phyloP scores from a whole-genome alignment of 2,888 invertebrate species.

The Thymelicus sylvestris region DNA sequence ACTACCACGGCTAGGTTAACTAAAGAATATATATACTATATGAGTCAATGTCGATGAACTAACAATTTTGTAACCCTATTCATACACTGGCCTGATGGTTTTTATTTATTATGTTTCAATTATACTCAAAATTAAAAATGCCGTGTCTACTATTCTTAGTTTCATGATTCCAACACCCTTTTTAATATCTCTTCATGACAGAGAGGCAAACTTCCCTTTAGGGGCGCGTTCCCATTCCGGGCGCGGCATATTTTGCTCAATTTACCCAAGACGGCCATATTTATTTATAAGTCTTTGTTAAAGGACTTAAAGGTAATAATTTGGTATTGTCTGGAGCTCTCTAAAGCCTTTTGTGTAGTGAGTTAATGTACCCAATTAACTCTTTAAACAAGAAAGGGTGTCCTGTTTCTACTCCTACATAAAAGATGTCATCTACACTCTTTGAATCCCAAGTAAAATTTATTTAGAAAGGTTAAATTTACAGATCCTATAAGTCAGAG shows the following conservation, averaged over 20 bases:
- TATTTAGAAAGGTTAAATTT: not conserved
- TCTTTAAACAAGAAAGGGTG: not conserved
- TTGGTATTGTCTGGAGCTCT: constrained; percentile 11
- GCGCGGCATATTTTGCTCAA: constrained; percentile 9
- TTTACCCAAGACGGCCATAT: constrained; percentile 12
- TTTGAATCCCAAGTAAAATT: not conserved
- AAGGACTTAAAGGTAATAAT: constrained; percentile 13
- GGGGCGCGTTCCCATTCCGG: constrained; percentile 31
- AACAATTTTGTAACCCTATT: no score
- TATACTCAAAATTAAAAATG: not conserved
- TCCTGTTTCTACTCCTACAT: not conserved
- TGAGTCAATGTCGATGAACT: no score
- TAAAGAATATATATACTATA: no score
- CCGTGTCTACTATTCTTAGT: constrained; percentile 4
- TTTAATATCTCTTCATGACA: constrained; percentile 46
- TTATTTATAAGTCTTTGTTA: constrained; percentile 10
- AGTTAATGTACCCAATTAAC: constrained; percentile 3
- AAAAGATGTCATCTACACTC: no score
- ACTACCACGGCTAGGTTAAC: no score
- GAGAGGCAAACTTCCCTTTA: constrained; percentile 40
- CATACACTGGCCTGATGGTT: no score
- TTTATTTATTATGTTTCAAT: no score
- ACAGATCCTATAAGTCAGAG: no score
- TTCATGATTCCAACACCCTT: constrained; percentile 38
- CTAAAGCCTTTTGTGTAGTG: constrained; percentile 9